Evolutionary conservation across 2,113 vertebrate genomes (phyloP).

Genomic region (Melanostigma gelatinosum): DNA sequence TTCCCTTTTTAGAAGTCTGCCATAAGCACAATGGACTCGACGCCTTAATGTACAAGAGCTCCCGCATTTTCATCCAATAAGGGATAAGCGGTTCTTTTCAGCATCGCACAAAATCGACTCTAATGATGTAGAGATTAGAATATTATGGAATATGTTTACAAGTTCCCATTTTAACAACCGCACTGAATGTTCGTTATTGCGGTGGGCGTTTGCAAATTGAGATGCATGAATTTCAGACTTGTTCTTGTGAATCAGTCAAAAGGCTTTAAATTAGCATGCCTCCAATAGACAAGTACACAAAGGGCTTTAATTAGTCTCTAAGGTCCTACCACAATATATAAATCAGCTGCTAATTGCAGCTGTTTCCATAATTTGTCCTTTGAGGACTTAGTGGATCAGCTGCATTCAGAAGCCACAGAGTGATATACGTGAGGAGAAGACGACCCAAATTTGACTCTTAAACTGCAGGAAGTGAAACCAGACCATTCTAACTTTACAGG

Average conservation of each 20-base stretch:
- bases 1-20: slow-evolving; percentile 57
- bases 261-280: slow-evolving; percentile 83
- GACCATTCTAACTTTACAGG: not conserved
- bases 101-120: slow-evolving; percentile 23
- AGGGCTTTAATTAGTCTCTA: slow-evolving; percentile 90
- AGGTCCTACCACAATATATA: slow-evolving; percentile 80
- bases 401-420: slow-evolving; percentile 50
- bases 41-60: slow-evolving; percentile 55
- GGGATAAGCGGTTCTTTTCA: slow-evolving; percentile 42
- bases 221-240: slow-evolving; percentile 67
- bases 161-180: slow-evolving; percentile 47
- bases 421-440: slow-evolving; percentile 25
- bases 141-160: slow-evolving; percentile 44
- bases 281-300: slow-evolving; percentile 85
- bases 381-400: slow-evolving; percentile 61
- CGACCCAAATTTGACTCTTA: not conserved
- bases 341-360: slow-evolving; percentile 85
- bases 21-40: slow-evolving; percentile 55
- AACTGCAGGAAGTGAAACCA: slow-evolving; percentile 14
- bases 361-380: slow-evolving; percentile 75
- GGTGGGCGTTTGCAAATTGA: slow-evolving; percentile 59
- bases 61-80: slow-evolving; percentile 50
- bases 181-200: slow-evolving; percentile 43
- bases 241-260: slow-evolving; percentile 76
- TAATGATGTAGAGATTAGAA: slow-evolving; percentile 49